phyloP scores from a whole-genome alignment of 2,113 vertebrate genomes.

The Sceloporus tristichus region DNA sequence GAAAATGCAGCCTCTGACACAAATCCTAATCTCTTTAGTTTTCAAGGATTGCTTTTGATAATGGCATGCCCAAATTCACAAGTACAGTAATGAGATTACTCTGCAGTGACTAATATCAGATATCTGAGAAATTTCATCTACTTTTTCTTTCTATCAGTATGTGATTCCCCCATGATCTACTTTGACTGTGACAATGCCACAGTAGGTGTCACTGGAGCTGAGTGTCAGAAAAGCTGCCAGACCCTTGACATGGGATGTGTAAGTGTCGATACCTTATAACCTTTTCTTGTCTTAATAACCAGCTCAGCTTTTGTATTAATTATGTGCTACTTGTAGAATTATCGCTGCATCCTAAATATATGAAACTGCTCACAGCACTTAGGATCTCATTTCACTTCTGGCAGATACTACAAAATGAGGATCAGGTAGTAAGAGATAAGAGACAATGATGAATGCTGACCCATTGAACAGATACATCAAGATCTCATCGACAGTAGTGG shows the following conservation, averaged over 20 bases:
- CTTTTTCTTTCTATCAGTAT: constrained; percentile 70
- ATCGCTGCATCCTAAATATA: neutral
- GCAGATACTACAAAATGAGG: neutral
- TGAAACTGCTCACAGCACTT: neutral
- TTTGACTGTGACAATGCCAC: constrained; percentile 82
- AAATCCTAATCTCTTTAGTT: neutral
- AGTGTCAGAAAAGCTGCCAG: constrained; percentile 92
- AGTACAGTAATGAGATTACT: neutral
- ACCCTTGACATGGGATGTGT: constrained; percentile 92
- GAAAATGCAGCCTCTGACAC: neutral
- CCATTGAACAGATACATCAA: neutral
- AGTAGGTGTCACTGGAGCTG: constrained; percentile 75
- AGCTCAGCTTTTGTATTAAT: neutral
- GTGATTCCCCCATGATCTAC: constrained; percentile 84
- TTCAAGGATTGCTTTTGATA: neutral
- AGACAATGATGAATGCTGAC: neutral
- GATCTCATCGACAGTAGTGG: neutral
- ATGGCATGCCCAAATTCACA: neutral
- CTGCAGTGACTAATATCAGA: neutral
- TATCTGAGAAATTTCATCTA: constrained; percentile 10
- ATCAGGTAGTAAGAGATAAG: neutral
- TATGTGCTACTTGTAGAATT: neutral
- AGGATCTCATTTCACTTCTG: neutral
- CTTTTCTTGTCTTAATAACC: neutral
- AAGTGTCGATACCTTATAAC: constrained; percentile 65